phyloP scores from a whole-genome alignment of 30 jellyfish, hydroid and myxozoan species.

The Hydractinia symbiolongicarpus region DNA sequence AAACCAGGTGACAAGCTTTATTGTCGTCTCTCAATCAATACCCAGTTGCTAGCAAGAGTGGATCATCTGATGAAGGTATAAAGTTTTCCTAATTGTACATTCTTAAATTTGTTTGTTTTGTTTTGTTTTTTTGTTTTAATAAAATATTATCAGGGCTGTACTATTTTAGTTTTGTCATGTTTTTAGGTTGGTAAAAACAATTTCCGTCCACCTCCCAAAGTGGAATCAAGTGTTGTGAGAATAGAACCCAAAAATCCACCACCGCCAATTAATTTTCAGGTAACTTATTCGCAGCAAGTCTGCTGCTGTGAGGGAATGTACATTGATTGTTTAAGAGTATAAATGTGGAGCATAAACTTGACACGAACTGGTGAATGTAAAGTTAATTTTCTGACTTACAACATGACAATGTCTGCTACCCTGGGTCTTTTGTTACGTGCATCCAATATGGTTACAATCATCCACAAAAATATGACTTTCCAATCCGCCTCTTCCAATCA shows the following conservation, averaged over 20 bases:
- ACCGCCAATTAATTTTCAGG: constrained; percentile 93
- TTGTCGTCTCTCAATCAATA: constrained; percentile 86
- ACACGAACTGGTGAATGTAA: too few species aligned
- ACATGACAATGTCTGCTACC: too few species aligned
- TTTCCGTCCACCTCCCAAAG: constrained; percentile 99
- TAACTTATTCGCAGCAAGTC: constrained; percentile 2
- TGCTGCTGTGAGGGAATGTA: neutral
- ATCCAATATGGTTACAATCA: too few species aligned
- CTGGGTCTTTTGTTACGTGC: too few species aligned
- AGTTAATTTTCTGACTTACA: too few species aligned
- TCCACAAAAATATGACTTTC: too few species aligned
- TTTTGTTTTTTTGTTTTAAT: neutral
- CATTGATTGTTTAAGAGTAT: too few species aligned
- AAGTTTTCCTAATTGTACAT: neutral
- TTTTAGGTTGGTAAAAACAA: constrained; percentile 84
- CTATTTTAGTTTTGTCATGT: neutral
- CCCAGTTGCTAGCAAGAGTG: constrained; percentile 88
- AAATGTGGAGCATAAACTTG: too few species aligned
- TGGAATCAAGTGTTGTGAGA: constrained; percentile 95
- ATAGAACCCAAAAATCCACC: constrained; percentile 97
- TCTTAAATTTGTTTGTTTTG: neutral
- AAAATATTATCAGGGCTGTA: too few species aligned
- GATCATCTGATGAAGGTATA: constrained; percentile 94
- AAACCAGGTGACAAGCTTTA: constrained; percentile 89
- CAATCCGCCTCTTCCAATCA: too few species aligned